Evolutionary conservation across 2,113 vertebrate genomes (phyloP).

Genomic region (Vimba vimba): DNA sequence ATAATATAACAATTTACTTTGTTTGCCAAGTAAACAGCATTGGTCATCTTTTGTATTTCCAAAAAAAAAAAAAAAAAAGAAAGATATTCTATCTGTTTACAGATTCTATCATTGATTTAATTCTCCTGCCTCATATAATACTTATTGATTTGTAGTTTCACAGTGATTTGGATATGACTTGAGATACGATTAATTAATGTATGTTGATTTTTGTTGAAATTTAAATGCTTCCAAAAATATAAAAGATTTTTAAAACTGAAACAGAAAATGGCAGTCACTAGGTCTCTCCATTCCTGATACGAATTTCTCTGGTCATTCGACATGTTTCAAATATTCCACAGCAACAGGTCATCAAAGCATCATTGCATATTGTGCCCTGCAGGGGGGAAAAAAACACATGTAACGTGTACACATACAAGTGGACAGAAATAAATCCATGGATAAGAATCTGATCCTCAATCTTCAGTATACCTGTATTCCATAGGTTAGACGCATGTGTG

Average conservation of each 20-base stretch:
- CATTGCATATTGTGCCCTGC: conserved; percentile 80
- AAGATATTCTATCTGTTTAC: too few species aligned
- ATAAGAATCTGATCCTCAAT: conserved; percentile 5
- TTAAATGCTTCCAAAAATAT: neutral
- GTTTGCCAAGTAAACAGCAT: neutral
- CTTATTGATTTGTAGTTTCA: neutral
- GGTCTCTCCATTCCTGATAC: conserved; percentile 76
- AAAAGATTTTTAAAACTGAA: neutral
- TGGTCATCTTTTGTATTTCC: neutral
- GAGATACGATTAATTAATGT: too few species aligned
- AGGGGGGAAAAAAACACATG: conserved; percentile 17
- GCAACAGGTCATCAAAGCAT: conserved; percentile 74
- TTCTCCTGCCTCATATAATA: neutral
- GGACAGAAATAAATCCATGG: neutral
- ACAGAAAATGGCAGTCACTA: conserved; percentile 36
- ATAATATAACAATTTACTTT: too few species aligned
- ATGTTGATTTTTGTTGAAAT: neutral
- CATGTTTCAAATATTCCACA: conserved; percentile 77
- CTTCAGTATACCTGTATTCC: conserved; percentile 75
- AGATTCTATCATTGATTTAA: neutral
- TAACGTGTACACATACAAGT: neutral
- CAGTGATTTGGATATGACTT: too few species aligned
- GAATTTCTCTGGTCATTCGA: conserved; percentile 83
- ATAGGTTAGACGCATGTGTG: conserved; percentile 84
- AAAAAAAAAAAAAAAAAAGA: neutral